phyloP scores from a whole-genome alignment of 2,113 vertebrate species.

The Macquaria ambigua region DNA sequence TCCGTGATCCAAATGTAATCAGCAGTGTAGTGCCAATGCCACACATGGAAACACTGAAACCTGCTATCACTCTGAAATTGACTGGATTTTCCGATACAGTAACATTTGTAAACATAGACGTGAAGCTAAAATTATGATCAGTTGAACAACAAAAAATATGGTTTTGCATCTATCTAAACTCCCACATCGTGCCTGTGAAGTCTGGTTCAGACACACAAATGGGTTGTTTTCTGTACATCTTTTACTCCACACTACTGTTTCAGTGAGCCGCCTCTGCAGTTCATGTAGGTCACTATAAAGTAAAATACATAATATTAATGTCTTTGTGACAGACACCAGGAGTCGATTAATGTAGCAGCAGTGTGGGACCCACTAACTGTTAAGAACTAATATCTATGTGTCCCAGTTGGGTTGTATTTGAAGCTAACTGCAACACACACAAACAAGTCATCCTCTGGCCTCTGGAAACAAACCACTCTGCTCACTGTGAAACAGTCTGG shows the following conservation, averaged over 20 bases:
- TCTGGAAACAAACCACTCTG: constrained; percentile 17
- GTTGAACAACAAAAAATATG: not conserved
- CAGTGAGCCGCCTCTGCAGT: not conserved
- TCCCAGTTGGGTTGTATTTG: constrained; percentile 29
- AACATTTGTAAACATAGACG: not conserved
- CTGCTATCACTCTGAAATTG: not conserved
- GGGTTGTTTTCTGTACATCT: constrained; percentile 1
- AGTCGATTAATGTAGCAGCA: constrained; percentile 17
- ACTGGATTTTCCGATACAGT: not conserved
- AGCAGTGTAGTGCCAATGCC: not conserved
- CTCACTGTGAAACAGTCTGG: constrained; percentile 32
- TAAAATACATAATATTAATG: constrained; percentile 35
- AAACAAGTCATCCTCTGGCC: constrained; percentile 37
- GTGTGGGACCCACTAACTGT: constrained; percentile 11
- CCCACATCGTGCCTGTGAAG: constrained; percentile 5
- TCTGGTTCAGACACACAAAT: constrained; percentile 9
- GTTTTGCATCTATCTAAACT: not conserved
- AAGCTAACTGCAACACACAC: constrained; percentile 13
- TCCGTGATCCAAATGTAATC: constrained; percentile 9
- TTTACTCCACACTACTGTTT: not conserved
- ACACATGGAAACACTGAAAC: not conserved
- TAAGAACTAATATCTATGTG: constrained; percentile 22
- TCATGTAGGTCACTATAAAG: constrained; percentile 10
- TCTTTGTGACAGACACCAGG: constrained; percentile 15
- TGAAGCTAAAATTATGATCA: not conserved